Percentiles rank a stretch among this genome's conserved stretches.
Evolutionary conservation across 2,113 vertebrate species (phyloP).

Genomic region (Maccullochella peelii): DNA sequence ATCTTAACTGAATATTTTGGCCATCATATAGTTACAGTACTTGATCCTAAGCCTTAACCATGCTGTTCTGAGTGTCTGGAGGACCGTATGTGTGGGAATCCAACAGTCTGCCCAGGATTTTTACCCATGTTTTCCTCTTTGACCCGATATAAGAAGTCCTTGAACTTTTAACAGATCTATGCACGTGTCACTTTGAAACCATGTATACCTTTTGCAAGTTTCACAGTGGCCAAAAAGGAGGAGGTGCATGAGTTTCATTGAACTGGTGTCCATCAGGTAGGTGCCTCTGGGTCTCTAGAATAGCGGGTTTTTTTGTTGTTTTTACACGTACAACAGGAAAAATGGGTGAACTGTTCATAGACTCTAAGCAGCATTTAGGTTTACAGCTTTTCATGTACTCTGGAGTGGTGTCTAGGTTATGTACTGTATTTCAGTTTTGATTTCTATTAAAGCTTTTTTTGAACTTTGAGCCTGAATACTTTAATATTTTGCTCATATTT

Average conservation of each 20-base stretch:
- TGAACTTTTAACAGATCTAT: constrained; percentile 68
- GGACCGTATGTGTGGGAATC: background rate
- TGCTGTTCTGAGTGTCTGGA: constrained; percentile 35
- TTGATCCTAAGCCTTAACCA: constrained; percentile 65
- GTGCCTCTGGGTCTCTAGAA: constrained; percentile 18
- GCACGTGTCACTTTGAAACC: constrained; percentile 70
- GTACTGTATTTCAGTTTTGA: constrained; percentile 57
- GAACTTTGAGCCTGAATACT: constrained; percentile 31
- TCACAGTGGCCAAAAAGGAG: constrained; percentile 37
- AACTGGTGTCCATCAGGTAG: constrained; percentile 27
- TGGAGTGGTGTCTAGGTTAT: constrained; percentile 52
- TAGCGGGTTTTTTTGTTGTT: constrained; percentile 16
- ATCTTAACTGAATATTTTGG: background rate
- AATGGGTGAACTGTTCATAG: background rate
- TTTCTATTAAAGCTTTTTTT: constrained; percentile 75
- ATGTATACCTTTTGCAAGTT: constrained; percentile 49
- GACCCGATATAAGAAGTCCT: constrained; percentile 13
- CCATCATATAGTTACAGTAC: constrained; percentile 1
- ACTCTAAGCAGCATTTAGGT: constrained; percentile 42
- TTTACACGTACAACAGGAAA: constrained; percentile 22
- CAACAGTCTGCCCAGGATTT: constrained; percentile 2
- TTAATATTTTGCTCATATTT: too few species aligned
- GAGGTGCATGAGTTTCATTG: constrained; percentile 41
- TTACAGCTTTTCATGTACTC: constrained; percentile 49
- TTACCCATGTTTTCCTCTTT: constrained; percentile 3